These are phyloP conservation scores for Eupleurogrammus muticus DNA, from an alignment of 2,797 vertebrate genomes.

Conservation along the genomic window DNA sequence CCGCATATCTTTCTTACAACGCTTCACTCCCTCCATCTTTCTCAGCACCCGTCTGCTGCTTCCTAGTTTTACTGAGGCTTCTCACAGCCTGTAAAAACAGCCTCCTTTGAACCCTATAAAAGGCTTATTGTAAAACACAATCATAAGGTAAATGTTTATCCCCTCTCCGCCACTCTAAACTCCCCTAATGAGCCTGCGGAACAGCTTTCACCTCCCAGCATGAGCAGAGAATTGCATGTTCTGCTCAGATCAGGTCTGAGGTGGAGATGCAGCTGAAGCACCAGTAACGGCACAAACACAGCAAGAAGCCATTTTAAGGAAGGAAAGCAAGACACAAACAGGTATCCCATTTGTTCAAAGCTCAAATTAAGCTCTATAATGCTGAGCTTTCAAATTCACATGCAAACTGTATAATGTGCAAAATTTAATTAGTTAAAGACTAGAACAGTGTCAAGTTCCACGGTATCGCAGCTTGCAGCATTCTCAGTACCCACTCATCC, in stretches of 20 bases:
- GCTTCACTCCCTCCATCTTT: slow-evolving; percentile 30
- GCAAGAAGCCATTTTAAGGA: slow-evolving; percentile 47
- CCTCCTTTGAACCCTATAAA: slow-evolving; percentile 93
- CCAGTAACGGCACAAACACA: slow-evolving; percentile 51
- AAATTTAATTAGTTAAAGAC: slow-evolving; percentile 8
- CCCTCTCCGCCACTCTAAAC: slow-evolving; percentile 85
- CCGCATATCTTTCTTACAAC: slow-evolving; percentile 12
- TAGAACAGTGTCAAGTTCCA: too few relatives aligned
- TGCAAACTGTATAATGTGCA: slow-evolving; percentile 5
- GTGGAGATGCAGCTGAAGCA: slow-evolving; percentile 39
- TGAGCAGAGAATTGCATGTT: slow-evolving; percentile 48
- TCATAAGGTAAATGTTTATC: slow-evolving; percentile 93
- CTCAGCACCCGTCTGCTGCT: slow-evolving; percentile 82
- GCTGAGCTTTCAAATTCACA: slow-evolving; percentile 4
- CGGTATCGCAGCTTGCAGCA: too few relatives aligned
- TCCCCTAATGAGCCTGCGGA: slow-evolving; percentile 87
- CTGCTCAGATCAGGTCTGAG: slow-evolving; percentile 52
- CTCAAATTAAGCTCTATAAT: slow-evolving; percentile 20
- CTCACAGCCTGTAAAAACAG: slow-evolving; percentile 90
- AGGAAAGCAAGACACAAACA: slow-evolving; percentile 27
- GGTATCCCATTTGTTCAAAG: slow-evolving; percentile 4
- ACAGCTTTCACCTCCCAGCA: slow-evolving; percentile 58
- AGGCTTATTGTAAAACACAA: slow-evolving; percentile 93
- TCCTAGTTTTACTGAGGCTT: slow-evolving; percentile 88
- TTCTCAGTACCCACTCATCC: too few relatives aligned